phyloP scores from a whole-genome alignment of 2,888 invertebrate genomes.

The Ernsta delagoae region DNA sequence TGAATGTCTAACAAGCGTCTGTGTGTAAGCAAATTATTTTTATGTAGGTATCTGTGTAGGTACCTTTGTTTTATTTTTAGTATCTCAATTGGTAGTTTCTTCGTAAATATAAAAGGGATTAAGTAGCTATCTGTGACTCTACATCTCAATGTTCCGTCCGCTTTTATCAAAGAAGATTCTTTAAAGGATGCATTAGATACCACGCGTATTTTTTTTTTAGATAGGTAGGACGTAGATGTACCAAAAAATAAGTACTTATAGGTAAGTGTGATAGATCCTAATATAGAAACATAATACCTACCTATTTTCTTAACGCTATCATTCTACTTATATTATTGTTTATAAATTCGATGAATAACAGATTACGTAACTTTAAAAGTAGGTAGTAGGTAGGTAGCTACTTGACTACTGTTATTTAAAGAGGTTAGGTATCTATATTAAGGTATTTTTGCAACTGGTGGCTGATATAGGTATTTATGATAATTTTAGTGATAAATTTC shows the following conservation, averaged over 20 bases:
- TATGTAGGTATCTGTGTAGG: neutral
- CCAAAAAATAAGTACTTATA: too few species aligned
- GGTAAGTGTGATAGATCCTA: neutral
- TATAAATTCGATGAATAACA: constrained; percentile 3
- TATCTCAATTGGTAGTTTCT: neutral
- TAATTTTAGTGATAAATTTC: too few species aligned
- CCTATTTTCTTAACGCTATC: neutral
- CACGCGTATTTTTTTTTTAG: neutral
- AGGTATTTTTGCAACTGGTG: too few species aligned
- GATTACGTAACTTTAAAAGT: constrained; percentile 9
- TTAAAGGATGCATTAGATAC: neutral
- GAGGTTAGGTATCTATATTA: too few species aligned
- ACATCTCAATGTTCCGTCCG: neutral
- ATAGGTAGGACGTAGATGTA: neutral
- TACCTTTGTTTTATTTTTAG: constrained; percentile 2
- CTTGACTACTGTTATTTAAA: too few species aligned
- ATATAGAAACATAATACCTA: neutral
- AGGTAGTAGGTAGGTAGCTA: neutral
- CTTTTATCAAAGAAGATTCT: neutral
- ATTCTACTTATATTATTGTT: neutral
- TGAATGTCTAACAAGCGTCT: constrained; percentile 47
- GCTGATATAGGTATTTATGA: too few species aligned
- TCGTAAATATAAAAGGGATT: neutral
- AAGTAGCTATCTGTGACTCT: neutral
- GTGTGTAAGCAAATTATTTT: constrained; percentile 31